Evolutionary conservation across 2,888 invertebrate species (phyloP).

Genomic region (Noctua janthina): DNA sequence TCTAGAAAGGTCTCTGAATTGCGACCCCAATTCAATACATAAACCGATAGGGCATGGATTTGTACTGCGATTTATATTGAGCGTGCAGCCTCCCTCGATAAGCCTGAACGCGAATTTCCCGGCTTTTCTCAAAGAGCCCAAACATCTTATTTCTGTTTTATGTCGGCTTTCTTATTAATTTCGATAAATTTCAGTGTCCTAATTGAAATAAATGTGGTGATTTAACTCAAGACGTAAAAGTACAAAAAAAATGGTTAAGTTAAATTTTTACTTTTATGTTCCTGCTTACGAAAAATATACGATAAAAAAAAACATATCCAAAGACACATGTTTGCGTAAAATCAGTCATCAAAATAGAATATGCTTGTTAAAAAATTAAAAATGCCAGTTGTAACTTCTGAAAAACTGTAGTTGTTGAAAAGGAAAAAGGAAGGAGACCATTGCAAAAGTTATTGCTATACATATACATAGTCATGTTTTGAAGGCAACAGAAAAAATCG

Average conservation of each 20-base stretch:
- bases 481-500: neutral
- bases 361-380: neutral
- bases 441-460: neutral
- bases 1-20: neutral
- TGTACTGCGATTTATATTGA: constrained; percentile 40
- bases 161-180: neutral
- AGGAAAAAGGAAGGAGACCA: too few relatives aligned
- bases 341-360: neutral
- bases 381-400: neutral
- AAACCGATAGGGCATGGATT: constrained; percentile 33
- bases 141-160: constrained; percentile 9
- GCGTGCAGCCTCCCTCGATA: constrained; percentile 9
- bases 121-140: constrained; percentile 12
- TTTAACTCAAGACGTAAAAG: neutral
- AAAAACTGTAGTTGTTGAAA: neutral
- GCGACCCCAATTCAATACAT: constrained; percentile 24
- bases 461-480: neutral
- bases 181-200: neutral
- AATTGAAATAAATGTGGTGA: neutral
- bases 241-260: neutral
- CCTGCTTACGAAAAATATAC: neutral
- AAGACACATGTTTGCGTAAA: neutral
- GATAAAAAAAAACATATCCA: neutral
- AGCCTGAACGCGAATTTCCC: constrained; percentile 16
- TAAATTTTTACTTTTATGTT: neutral